Conservation (phyloP, 2,113 vertebrate species). For the Limnothrissa miodon region DNA sequence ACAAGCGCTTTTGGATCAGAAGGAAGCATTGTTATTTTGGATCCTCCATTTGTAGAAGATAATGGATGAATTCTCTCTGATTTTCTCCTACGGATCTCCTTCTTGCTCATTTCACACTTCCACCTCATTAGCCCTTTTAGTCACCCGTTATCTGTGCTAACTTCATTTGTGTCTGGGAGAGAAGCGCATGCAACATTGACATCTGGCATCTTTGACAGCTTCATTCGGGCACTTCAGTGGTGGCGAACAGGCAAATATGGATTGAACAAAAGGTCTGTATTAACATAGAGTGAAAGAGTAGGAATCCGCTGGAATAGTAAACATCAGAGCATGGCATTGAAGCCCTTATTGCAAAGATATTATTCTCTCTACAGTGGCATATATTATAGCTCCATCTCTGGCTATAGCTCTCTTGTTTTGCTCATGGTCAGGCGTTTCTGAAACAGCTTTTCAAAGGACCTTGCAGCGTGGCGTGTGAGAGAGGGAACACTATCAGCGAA, state of each 20-base stretch:
- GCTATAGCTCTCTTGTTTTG: background rate
- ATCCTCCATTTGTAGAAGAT: constrained; percentile 27
- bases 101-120: background rate
- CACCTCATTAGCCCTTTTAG: constrained; percentile 3
- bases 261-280: background rate
- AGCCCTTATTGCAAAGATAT: background rate
- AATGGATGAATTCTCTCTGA: constrained; percentile 28
- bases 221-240: background rate
- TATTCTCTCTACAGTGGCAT: background rate
- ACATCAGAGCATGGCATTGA: background rate
- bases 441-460: background rate
- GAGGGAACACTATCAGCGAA: background rate
- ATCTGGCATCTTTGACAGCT: background rate
- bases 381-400: background rate
- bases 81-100: constrained; percentile 20
- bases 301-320: background rate
- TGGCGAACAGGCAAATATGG: background rate
- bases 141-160: constrained; percentile 10
- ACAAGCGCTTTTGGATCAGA: background rate
- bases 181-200: background rate
- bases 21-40: constrained; percentile 15
- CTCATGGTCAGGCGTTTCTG: background rate
- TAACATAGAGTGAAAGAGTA: background rate
- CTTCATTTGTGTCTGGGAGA: constrained; percentile 5
- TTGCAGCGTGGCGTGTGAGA: background rate